A percentile compares a stretch with the other conserved stretches of the same genome.
These are phyloP conservation scores for Phrynosoma blainvillii DNA, from an alignment of 2,113 vertebrate genomes.

Conservation along the genomic window DNA sequence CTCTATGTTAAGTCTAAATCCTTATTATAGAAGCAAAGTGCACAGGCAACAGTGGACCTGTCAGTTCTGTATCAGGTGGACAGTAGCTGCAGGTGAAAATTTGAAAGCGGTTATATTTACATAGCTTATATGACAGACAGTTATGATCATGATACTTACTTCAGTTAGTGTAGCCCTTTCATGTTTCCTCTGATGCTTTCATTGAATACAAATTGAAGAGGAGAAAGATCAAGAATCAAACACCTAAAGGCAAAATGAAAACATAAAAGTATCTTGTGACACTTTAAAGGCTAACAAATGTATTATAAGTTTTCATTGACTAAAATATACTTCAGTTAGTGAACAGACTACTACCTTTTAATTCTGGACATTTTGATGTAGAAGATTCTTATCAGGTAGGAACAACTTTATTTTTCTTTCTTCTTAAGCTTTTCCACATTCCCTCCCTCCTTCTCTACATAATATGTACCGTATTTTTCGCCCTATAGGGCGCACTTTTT, in stretches of 20 bases:
- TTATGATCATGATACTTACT: no score
- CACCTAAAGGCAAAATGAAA: background rate
- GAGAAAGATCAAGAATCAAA: background rate
- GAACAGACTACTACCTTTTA: background rate
- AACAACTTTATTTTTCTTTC: conserved; percentile 24
- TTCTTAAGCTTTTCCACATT: background rate
- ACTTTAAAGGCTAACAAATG: background rate
- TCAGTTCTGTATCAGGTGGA: background rate
- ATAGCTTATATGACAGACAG: background rate
- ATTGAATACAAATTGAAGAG: background rate
- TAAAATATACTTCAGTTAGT: background rate
- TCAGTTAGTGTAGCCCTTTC: background rate
- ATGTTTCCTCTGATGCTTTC: background rate
- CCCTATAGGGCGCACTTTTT: no score
- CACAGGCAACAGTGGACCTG: background rate
- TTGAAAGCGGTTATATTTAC: background rate
- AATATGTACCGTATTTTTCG: no score
- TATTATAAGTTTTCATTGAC: background rate
- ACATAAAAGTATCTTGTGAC: background rate
- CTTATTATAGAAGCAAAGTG: background rate
- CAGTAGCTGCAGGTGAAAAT: background rate
- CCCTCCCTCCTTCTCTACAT: background rate
- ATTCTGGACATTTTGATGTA: background rate
- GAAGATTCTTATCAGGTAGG: conserved; percentile 19
- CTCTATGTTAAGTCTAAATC: background rate